Evolutionary conservation across 2,113 vertebrate genomes (phyloP).

Genomic region (Chlorodrepanis virens): DNA sequence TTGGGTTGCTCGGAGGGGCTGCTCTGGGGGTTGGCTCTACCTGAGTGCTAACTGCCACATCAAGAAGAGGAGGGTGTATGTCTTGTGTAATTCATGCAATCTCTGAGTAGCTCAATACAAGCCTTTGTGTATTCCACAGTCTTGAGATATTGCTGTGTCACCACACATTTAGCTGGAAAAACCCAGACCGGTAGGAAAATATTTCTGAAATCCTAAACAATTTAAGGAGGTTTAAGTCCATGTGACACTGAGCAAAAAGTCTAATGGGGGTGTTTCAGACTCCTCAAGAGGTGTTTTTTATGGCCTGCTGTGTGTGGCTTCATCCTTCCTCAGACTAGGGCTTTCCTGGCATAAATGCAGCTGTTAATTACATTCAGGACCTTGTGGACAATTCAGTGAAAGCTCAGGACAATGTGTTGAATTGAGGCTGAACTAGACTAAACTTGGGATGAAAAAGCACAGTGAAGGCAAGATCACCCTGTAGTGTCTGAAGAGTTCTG

Average conservation of each 20-base stretch:
- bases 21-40: neutral
- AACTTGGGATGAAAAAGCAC: neutral
- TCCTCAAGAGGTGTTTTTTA: neutral
- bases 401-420: neutral
- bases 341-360: neutral
- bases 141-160: neutral
- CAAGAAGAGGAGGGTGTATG: no score
- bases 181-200: neutral
- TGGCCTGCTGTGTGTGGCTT: neutral
- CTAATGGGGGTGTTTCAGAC: neutral
- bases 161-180: neutral
- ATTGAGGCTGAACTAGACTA: neutral
- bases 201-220: neutral
- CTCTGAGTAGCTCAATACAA: neutral
- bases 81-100: neutral
- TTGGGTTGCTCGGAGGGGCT: neutral
- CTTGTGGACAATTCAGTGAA: neutral
- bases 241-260: neutral
- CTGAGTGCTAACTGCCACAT: accelerated
- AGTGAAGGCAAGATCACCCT: neutral
- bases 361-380: neutral
- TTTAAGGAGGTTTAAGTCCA: neutral
- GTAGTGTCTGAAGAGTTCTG: neutral
- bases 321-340: neutral
- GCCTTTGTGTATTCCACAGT: neutral